A percentile compares a stretch with the other conserved stretches of the same genome.
Evolutionary conservation across 2,797 vertebrate genomes (phyloP).

Genomic region (Rousettus madagascariensis): DNA sequence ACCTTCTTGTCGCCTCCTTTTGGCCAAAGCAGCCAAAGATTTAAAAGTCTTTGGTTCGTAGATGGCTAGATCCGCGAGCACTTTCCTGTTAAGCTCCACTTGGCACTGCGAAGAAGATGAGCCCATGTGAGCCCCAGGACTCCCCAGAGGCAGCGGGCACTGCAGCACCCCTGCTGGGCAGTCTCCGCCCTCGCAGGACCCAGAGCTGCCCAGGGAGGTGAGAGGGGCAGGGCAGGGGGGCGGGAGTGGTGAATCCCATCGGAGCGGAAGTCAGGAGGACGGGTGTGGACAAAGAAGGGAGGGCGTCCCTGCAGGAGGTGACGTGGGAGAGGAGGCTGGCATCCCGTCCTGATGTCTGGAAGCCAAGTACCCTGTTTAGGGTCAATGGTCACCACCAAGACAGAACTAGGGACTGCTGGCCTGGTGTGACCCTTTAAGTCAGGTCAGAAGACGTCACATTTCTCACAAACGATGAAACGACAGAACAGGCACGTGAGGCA

Average conservation of each 20-base stretch:
- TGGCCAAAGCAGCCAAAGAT: constrained; percentile 90
- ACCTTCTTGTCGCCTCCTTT: constrained; percentile 91
- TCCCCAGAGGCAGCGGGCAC: too few relatives aligned
- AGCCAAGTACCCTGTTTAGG: background rate
- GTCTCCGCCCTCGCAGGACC: background rate
- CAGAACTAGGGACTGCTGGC: background rate
- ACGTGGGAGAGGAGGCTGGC: too few relatives aligned
- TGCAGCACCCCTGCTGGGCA: background rate
- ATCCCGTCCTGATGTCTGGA: too few relatives aligned
- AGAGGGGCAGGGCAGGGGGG: background rate
- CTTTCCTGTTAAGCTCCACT: constrained; percentile 91
- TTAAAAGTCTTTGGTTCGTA: constrained; percentile 95
- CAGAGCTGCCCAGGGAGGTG: background rate
- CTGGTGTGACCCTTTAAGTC: background rate
- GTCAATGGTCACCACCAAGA: background rate
- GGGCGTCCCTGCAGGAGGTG: too few relatives aligned
- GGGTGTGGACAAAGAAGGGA: background rate
- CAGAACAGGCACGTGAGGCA: background rate
- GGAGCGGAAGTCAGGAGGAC: background rate
- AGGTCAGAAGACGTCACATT: background rate
- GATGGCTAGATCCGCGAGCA: constrained; percentile 91
- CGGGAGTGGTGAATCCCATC: background rate
- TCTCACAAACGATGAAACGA: background rate
- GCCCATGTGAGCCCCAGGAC: background rate
- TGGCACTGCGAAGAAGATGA: constrained; percentile 85